Base-by-base conservation (phyloP, 2,113 vertebrate genomes). In the Heteronetta atricapilla region DNA sequence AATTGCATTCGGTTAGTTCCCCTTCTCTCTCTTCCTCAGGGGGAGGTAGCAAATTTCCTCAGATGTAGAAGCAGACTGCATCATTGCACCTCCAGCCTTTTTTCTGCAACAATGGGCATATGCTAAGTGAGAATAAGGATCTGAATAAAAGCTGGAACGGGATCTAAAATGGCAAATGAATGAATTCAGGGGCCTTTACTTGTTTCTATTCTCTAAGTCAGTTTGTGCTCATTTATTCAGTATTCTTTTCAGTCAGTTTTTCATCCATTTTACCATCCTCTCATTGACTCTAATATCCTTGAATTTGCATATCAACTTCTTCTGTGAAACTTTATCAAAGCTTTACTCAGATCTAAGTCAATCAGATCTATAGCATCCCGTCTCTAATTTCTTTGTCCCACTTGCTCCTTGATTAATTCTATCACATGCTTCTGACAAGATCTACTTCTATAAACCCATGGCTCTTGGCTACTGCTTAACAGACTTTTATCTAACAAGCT, bases 271-370 rank as follows among this genome's bases (percentile, higher is more conserved):
- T 52, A 79, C 64, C 76, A 90, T 68, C 40, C 34, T 90, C 38
- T 84, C 68, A 75, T 44, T 94, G 90, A 94, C 73, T 89, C 48
- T 33, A 78, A 68, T 72, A 86, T 85, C 53, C 78, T 69, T 77
- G 67, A 95, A 95, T 94, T 68, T 92, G 77, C 86, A 66, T 87
- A 90, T 76, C 69, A 82, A n/a, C 58, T 84, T 52, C 13, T 86
- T 68, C 16, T 55, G 40, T 86, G 68, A 91, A 95, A 95, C 82
- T 93, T 91, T 78, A 90, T 79, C 86, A 94, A 90, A 96, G 96
- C n/a, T 1, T 1, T 56, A 20, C 56, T 72, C 52, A 92, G 68
- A 92, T 90, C 64, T 78, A 86, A 93, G 60, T 78, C 4, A 6
- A 86, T 69, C 34, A 94, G 56, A 91, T 90, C 56, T 83, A 78